Evolutionary conservation across 1,140 invertebrate species (phyloP).

Genomic region (Danaus plexippus): DNA sequence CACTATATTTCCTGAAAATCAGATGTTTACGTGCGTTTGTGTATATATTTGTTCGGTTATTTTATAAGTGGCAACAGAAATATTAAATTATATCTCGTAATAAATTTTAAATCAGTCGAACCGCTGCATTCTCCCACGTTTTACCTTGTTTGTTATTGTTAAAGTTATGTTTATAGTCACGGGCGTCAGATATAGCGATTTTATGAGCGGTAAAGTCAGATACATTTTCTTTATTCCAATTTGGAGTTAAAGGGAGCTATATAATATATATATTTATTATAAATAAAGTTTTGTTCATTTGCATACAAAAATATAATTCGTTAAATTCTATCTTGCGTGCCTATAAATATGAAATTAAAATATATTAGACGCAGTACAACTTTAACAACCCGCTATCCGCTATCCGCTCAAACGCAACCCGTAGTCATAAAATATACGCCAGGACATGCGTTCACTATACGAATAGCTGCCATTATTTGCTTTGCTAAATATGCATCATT

Average conservation of each 20-base stretch:
- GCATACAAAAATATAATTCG: no score
- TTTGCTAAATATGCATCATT: constrained; percentile 21
- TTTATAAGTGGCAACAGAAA: constrained; percentile 8
- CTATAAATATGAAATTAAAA: no score
- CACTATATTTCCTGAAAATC: no score
- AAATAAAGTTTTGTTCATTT: no score
- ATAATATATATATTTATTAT: no score
- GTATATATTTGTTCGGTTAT: no score
- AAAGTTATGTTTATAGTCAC: neutral
- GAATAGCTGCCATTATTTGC: constrained; percentile 17
- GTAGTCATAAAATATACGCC: constrained; percentile 9
- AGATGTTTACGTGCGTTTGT: no score
- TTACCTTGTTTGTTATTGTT: constrained; percentile 13
- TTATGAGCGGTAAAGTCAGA: neutral
- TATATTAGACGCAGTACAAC: no score
- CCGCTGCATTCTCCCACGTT: constrained; percentile 17
- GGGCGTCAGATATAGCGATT: constrained; percentile 1
- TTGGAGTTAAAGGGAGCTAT: no score
- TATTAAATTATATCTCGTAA: constrained; percentile 16
- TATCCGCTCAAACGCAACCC: neutral
- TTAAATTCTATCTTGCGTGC: no score
- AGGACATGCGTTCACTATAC: constrained; percentile 10
- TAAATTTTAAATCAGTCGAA: constrained; percentile 21
- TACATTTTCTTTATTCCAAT: no score
- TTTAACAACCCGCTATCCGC: neutral